phyloP scores from a whole-genome alignment of 2,797 vertebrate species.

The Steatocranus sp. region DNA sequence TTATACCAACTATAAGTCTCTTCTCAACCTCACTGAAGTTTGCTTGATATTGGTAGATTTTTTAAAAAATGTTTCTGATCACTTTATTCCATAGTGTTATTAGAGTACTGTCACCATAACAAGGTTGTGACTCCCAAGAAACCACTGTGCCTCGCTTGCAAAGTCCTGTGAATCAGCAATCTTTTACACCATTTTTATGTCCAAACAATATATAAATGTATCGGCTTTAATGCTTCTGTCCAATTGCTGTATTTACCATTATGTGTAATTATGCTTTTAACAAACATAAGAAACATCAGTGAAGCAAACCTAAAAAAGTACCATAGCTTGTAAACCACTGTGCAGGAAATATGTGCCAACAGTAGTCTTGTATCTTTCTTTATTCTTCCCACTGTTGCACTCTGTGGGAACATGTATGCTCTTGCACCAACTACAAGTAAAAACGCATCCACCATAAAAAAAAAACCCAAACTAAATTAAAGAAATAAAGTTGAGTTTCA shows the following conservation, averaged over 20 bases:
- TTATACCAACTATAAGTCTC: slow-evolving; percentile 15
- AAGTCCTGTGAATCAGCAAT: not conserved
- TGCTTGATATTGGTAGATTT: not conserved
- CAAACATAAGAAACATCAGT: not conserved
- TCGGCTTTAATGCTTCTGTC: not conserved
- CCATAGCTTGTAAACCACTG: not conserved
- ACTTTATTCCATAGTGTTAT: not conserved
- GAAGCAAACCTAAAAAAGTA: not conserved
- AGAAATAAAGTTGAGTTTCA: not conserved
- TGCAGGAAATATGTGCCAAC: not conserved
- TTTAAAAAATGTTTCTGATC: not conserved
- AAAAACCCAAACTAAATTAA: rapidly evolving
- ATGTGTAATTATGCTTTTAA: not conserved
- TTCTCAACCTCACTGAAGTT: not conserved
- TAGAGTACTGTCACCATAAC: not conserved
- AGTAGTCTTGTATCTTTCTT: not conserved
- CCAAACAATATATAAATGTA: not conserved
- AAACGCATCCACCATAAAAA: not conserved
- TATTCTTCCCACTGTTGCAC: not conserved
- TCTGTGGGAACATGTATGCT: not conserved
- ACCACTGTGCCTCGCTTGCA: not conserved
- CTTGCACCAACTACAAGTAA: not conserved
- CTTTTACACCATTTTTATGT: not conserved
- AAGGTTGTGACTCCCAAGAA: not conserved
- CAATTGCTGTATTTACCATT: not conserved